Conservation (phyloP, 2,797 vertebrate species). For the Sebastes vulpes region DNA sequence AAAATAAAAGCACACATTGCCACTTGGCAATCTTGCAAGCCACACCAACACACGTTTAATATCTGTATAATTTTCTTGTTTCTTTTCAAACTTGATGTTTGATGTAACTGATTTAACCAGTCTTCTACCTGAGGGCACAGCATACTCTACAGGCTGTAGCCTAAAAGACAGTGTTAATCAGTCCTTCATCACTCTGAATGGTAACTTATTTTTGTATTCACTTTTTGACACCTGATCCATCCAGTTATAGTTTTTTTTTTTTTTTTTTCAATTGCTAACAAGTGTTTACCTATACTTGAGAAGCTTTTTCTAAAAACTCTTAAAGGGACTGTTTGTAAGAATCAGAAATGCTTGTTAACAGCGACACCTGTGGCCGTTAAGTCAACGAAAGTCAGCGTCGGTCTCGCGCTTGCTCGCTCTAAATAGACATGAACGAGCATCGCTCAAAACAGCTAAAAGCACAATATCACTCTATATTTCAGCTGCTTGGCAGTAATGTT, state of each 20-base stretch:
- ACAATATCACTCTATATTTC: too few relatives aligned
- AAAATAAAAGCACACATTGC: conserved; percentile 27
- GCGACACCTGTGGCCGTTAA: too few relatives aligned
- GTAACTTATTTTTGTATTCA: not conserved
- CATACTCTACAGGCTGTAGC: not conserved
- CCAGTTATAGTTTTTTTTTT: too few relatives aligned
- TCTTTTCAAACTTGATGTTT: not conserved
- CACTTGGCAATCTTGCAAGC: not conserved
- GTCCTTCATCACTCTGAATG: not conserved
- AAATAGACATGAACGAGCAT: too few relatives aligned
- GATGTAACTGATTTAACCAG: not conserved
- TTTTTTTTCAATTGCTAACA: not conserved
- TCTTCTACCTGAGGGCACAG: not conserved
- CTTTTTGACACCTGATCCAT: not conserved
- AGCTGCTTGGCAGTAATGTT: too few relatives aligned
- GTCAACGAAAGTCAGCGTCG: too few relatives aligned
- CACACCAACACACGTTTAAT: not conserved
- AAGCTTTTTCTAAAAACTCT: not conserved
- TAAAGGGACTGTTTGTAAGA: too few relatives aligned
- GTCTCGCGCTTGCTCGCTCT: too few relatives aligned
- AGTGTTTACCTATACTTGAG: not conserved
- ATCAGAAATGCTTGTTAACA: too few relatives aligned
- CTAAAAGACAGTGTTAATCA: not conserved
- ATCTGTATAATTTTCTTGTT: too few relatives aligned
- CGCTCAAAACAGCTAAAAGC: too few relatives aligned